Conservation (phyloP, 2,797 vertebrate genomes). For the Columba guinea region DNA sequence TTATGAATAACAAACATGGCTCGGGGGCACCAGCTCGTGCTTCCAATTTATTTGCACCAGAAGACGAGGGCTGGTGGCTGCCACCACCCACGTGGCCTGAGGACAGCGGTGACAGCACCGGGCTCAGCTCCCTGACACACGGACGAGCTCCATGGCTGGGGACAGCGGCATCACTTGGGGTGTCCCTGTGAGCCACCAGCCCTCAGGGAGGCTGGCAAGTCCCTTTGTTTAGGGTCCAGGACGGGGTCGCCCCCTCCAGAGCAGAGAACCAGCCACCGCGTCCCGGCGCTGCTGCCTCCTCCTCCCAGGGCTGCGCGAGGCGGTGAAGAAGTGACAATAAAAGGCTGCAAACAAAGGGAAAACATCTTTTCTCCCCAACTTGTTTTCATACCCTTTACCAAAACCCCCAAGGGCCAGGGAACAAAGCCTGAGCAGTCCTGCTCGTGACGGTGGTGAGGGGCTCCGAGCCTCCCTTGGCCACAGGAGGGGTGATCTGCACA, state of each 20-base stretch:
- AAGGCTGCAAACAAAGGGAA: background rate
- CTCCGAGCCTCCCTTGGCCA: fast-evolving
- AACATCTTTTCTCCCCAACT: background rate
- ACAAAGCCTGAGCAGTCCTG: background rate
- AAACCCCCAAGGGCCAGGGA: background rate
- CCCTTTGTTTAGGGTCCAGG: background rate
- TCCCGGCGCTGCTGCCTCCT: background rate
- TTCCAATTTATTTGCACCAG: background rate
- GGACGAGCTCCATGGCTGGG: fast-evolving
- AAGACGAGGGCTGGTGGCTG: background rate
- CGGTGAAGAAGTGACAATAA: fast-evolving
- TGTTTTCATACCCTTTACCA: background rate
- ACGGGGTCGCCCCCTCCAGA: background rate
- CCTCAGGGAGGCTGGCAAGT: background rate
- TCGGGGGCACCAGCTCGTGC: background rate
- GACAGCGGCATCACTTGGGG: background rate
- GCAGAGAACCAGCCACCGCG: fast-evolving
- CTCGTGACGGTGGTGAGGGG: fast-evolving
- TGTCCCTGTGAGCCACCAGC: background rate
- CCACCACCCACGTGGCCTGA: background rate
- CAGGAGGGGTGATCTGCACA: background rate
- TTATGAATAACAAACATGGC: constrained; percentile 39
- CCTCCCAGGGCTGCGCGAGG: fast-evolving
- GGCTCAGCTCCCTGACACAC: background rate
- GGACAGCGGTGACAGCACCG: background rate